Base-by-base conservation (phyloP, 2,888 invertebrate genomes). In the Agrochola litura region DNA sequence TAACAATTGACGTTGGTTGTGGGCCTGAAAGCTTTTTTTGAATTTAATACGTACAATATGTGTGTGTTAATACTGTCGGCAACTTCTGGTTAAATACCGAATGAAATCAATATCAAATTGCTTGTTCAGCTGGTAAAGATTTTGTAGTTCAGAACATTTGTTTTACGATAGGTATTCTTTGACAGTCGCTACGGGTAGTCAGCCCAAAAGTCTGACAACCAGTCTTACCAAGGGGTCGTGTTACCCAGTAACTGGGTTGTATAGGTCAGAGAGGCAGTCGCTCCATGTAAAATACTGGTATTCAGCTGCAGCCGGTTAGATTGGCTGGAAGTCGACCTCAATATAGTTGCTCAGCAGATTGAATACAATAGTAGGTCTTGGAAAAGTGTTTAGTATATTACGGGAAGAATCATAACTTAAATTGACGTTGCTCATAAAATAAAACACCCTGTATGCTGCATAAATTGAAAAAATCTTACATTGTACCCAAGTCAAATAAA, bases 401-500 rank as follows among this genome's bases (percentile, higher is more conserved):
- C 22, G 6, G 8, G 0, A 37, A 46, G 0, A 49, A 49, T 49
- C 6, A 30, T 6, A 52, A 71, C 5, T 49, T 30, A 37, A 43
- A 56, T 30, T 30, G 30, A 30, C 2, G 30, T 30, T 30, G 30
- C 30, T 30, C 30, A 30, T 30, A 30, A 30, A 30, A 30, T 30
- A 30, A 30, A 30, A 30, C 30, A 30, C 30, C 30, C 30, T 2
- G 30, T 30, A 30, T 30, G 2, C 30, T 30, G 1, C 1, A 2
- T 37, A 43, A 77, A 61, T 83, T 78, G 56, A 6, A 6, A 67
- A 83, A 79, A 41, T n/a, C 52, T 9, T 37, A 43, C 54, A 60
- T 49, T 71, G 46, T 61, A 37, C 19, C 19, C 6, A 25, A 77
- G 0, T 54, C 37, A 80, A 65, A 80, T 65, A 46, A 72, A 43